These are phyloP conservation scores for Elymnias hypermnestra DNA, from an alignment of 1,140 invertebrate species.

Conservation along the genomic window DNA sequence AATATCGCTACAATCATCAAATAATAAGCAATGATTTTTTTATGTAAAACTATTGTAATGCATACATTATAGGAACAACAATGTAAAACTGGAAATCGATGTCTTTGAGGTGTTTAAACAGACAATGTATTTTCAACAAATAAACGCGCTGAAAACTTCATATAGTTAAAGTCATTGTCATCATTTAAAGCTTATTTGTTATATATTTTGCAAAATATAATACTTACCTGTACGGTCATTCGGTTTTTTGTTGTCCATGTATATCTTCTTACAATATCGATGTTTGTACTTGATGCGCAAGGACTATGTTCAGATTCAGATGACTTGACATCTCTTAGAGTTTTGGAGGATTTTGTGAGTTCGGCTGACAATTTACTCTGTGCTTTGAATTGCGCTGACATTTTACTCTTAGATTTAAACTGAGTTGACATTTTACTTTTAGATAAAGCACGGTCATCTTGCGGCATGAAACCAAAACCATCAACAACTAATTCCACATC, in stretches of 20 bases:
- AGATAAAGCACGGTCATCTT: slow-evolving; percentile 12
- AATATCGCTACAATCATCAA: too few species aligned
- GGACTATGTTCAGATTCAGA: slow-evolving; percentile 28
- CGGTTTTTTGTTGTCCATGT: slow-evolving; percentile 81
- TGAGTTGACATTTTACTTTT: not conserved
- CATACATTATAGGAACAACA: too few species aligned
- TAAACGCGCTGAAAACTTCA: too few species aligned
- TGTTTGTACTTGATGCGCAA: slow-evolving; percentile 56
- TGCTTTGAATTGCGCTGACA: slow-evolving; percentile 12
- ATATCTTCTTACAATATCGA: slow-evolving; percentile 73
- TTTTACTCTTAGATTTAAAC: not conserved
- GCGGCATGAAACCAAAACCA: slow-evolving; percentile 65
- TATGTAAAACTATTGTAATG: too few species aligned
- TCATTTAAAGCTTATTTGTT: too few species aligned
- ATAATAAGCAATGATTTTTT: too few species aligned
- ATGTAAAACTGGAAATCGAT: too few species aligned
- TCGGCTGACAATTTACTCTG: slow-evolving; percentile 11
- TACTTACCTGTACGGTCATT: slow-evolving; percentile 77
- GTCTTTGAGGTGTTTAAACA: too few species aligned
- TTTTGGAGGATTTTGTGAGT: slow-evolving; percentile 22
- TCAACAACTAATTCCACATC: slow-evolving; percentile 59
- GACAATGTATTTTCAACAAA: too few species aligned
- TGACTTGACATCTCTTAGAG: slow-evolving; percentile 21
- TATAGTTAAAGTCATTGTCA: too few species aligned
- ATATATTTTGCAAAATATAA: too few species aligned